Evolutionary conservation across 1,140 invertebrate species (phyloP).

Genomic region (Bombyx mori): DNA sequence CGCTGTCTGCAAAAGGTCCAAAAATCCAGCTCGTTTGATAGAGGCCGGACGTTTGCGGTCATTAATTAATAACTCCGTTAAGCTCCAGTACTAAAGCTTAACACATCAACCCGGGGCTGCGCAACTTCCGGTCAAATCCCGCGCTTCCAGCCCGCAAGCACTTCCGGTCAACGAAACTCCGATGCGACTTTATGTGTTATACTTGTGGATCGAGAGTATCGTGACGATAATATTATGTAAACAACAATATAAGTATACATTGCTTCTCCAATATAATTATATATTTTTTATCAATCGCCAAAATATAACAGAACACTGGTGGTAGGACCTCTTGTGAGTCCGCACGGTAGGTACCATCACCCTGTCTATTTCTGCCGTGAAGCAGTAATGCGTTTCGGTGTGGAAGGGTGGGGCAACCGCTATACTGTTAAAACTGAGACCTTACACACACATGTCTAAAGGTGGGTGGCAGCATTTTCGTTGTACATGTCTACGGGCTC

Average conservation of each 20-base stretch:
- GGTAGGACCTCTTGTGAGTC: no score
- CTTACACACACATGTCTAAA: no score
- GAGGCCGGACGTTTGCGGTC: conserved; percentile 34
- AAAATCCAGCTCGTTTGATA: conserved; percentile 31
- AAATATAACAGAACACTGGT: no score
- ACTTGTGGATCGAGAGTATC: conserved; percentile 1
- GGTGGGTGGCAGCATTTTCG: no score
- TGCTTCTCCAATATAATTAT: no score
- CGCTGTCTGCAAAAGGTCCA: conserved; percentile 3
- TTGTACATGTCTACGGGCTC: no score
- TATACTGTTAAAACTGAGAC: no score
- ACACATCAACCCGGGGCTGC: conserved; percentile 45
- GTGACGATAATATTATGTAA: background rate
- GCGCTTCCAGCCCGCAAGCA: conserved; percentile 43
- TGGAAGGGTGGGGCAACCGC: no score
- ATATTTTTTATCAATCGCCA: no score
- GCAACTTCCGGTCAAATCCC: conserved; percentile 62
- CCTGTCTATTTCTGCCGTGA: no score
- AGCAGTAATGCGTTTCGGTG: no score
- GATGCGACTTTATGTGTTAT: conserved; percentile 12
- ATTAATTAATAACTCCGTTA: conserved; percentile 64
- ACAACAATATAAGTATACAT: background rate
- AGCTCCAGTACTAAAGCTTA: conserved; percentile 45
- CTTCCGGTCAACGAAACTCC: conserved; percentile 53
- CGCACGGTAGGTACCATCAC: no score